These are phyloP conservation scores for Ichneumoninae sp. DNA, from an alignment of 2,888 invertebrate genomes.

Conservation along the genomic window DNA sequence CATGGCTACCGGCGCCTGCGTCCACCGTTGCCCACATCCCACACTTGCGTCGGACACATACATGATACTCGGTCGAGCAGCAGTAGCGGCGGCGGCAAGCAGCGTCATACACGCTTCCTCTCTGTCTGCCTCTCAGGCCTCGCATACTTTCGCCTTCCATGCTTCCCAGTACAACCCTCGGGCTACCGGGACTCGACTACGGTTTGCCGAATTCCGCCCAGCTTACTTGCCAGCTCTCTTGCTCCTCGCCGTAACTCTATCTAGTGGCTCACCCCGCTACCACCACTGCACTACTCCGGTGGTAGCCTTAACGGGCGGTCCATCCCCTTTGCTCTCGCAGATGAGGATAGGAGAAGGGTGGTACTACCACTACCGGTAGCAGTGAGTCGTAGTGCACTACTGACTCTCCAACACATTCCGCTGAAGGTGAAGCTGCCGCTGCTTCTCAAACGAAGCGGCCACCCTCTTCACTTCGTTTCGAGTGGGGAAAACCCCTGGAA, in stretches of 20 bases:
- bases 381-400: conserved; percentile 37
- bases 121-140: neutral
- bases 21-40: conserved; percentile 71
- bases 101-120: conserved; percentile 20
- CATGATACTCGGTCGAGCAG: neutral
- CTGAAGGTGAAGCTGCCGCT: conserved; percentile 42
- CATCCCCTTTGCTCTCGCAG: conserved; percentile 25
- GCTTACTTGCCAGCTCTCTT: conserved; percentile 45
- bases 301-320: conserved; percentile 37
- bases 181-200: conserved; percentile 44
- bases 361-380: conserved; percentile 35
- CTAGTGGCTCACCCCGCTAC: conserved; percentile 17
- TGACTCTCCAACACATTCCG: conserved; percentile 46
- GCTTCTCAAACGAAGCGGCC: conserved; percentile 34
- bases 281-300: conserved; percentile 11
- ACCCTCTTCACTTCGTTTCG: conserved; percentile 57
- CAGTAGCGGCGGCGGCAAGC: neutral
- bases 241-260: conserved; percentile 4
- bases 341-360: conserved; percentile 31
- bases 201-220: conserved; percentile 64
- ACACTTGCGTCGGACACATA: conserved; percentile 40
- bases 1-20: conserved; percentile 83
- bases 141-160: conserved; percentile 45
- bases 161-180: conserved; percentile 54
- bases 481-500: conserved; percentile 64